Evolutionary conservation across 2,888 invertebrate genomes (phyloP).

Genomic region (Serrognathus titanus): DNA sequence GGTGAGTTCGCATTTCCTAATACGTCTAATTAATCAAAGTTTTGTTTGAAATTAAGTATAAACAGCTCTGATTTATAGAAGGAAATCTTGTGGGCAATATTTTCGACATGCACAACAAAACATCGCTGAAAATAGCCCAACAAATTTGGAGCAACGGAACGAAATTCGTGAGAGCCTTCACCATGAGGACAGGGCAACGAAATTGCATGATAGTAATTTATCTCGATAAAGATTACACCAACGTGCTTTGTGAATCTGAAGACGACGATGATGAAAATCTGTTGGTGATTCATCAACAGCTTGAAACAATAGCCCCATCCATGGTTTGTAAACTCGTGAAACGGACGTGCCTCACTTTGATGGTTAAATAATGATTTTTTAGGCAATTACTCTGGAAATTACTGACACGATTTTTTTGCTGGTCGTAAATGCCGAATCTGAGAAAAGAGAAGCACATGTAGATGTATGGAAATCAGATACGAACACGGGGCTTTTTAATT

Average conservation of each 20-base stretch:
- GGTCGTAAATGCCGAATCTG: constrained; percentile 21
- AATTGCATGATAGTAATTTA: constrained; percentile 31
- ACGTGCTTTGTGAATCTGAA: constrained; percentile 12
- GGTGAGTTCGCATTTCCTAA: no score
- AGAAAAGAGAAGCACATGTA: constrained; percentile 27
- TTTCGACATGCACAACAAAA: constrained; percentile 5
- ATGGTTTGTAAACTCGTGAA: background rate
- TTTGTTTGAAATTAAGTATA: no score
- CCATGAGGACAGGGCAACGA: constrained; percentile 24
- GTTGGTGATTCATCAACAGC: constrained; percentile 5
- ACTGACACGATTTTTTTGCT: constrained; percentile 27
- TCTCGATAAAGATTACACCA: constrained; percentile 7
- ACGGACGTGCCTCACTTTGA: no score
- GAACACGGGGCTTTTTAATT: constrained; percentile 27
- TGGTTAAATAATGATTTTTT: constrained; percentile 17
- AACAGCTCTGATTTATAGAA: background rate
- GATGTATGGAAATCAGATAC: constrained; percentile 36
- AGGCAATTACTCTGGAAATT: constrained; percentile 30
- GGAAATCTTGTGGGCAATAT: constrained; percentile 11
- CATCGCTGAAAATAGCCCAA: constrained; percentile 7
- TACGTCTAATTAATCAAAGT: no score
- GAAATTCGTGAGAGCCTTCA: constrained; percentile 27
- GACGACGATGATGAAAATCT: background rate
- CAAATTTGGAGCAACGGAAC: constrained; percentile 31
- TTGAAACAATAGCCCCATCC: constrained; percentile 2